Evolutionary conservation across 2,797 vertebrate species (phyloP).

Genomic region (Naso thynnoides): DNA sequence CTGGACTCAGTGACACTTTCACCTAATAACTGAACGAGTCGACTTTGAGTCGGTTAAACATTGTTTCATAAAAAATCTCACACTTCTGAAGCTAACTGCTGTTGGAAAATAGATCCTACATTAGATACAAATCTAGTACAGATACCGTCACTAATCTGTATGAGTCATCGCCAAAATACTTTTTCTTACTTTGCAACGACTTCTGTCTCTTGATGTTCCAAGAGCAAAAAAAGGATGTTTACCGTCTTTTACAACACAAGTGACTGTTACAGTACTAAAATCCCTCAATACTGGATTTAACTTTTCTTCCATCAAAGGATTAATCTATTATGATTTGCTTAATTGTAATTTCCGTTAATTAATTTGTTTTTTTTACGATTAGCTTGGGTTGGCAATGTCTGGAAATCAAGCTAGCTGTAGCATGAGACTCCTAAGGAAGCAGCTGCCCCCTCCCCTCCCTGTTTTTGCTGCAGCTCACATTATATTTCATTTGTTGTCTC

Average conservation of each 20-base stretch:
- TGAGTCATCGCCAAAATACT: too few species aligned
- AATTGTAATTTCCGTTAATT: neutral
- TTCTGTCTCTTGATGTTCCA: neutral
- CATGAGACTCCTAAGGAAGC: too few species aligned
- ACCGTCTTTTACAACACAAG: neutral
- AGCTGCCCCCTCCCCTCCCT: too few species aligned
- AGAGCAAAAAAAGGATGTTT: neutral
- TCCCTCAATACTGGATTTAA: neutral
- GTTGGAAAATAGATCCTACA: neutral
- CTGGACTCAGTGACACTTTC: neutral
- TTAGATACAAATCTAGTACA: too few species aligned
- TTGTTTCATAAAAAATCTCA: too few species aligned
- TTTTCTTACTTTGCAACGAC: neutral
- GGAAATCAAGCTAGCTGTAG: too few species aligned
- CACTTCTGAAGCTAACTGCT: neutral
- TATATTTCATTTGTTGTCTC: too few species aligned
- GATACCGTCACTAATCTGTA: too few species aligned
- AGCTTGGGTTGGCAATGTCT: too few species aligned
- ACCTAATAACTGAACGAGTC: neutral
- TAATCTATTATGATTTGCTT: neutral
- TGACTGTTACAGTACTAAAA: neutral
- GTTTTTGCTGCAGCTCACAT: too few species aligned
- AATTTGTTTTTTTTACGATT: neutral
- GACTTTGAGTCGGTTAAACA: too few species aligned
- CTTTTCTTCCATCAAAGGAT: neutral